A percentile compares a stretch with the other conserved stretches of the same genome.
These are phyloP conservation scores for Heterodera filipjevi DNA, from an alignment of 2,888 invertebrate species.

Conservation along the genomic window DNA sequence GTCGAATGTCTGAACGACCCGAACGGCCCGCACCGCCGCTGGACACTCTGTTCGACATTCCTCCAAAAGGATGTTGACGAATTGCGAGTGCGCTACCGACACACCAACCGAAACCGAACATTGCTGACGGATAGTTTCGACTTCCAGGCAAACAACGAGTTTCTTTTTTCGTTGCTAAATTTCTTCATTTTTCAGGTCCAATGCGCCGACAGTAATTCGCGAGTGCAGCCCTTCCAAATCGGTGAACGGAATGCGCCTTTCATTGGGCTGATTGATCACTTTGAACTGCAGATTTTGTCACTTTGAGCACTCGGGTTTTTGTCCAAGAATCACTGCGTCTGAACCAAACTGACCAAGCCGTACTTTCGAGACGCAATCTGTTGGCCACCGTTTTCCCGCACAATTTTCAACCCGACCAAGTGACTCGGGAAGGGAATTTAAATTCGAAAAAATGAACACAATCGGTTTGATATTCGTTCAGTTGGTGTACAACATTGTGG, in stretches of 20 bases:
- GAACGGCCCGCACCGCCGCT: constrained; percentile 5
- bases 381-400: constrained; percentile 64
- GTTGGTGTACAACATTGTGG: constrained; percentile 59
- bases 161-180: neutral
- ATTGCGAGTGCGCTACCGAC: constrained; percentile 57
- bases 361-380: constrained; percentile 51
- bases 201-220: constrained; percentile 54
- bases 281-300: constrained; percentile 47
- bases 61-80: constrained; percentile 51
- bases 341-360: constrained; percentile 57
- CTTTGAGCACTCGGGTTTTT: constrained; percentile 62
- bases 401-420: constrained; percentile 39
- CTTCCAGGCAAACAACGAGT: constrained; percentile 52
- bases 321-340: constrained; percentile 59
- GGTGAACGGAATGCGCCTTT: neutral
- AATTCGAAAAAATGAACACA: neutral
- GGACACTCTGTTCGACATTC: constrained; percentile 38
- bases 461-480: neutral
- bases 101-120: constrained; percentile 47
- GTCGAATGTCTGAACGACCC: constrained; percentile 68
- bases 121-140: constrained; percentile 59
- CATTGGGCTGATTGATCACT: neutral
- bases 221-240: constrained; percentile 59
- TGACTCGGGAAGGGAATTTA: neutral
- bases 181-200: constrained; percentile 49